Base-by-base conservation (phyloP, 2,888 invertebrate species). In the Pheosia gnoma region DNA sequence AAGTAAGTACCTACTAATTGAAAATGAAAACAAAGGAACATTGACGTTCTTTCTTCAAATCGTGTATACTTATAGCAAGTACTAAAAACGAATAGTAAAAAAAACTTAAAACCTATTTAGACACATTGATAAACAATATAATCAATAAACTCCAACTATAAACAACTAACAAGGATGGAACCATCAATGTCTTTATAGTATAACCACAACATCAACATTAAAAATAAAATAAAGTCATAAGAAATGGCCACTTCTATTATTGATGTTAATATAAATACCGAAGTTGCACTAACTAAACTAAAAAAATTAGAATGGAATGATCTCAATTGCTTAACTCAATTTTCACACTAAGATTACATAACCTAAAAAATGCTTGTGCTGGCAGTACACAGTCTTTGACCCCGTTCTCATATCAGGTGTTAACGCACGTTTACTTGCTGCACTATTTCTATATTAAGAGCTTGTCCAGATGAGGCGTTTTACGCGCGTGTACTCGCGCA, bases 331-430 rank as follows among this genome's bases (percentile, higher is more conserved):
- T 57, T 38, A 45, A 51, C 39, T 54, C 53, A 59, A 41, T 45
- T 51, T 61, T 68, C 62, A 68, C 51, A 58, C 75, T 74, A 62
- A 41, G 56, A 56, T 56, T 56, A 56, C 56, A 41, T 41, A 56
- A 56, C 71, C 72, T 79, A 73, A 73, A 75, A 83, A 86, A 87
- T 85, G 83, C 82, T 76, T 78, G 78, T 80, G 85, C 81, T 84
- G 81, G 82, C 78, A 79, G 78, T 80, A 80, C 79, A 81, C 87
- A 90, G 89, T 89, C 25, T 25, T 25, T 25, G 25, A 25, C 25
- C 25, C 25, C 25, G 25, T 25, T 25, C 25, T 25, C 25, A 25
- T 25, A 25, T 25, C 25, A 25, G 25, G 25, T 25, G 25, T 25
- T 25, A 25, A 25, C 25, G 25, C 25, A 25, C 25, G 25, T 25